Conservation (phyloP, 2,888 invertebrate species). For the Cylindroiulus punctatus region DNA sequence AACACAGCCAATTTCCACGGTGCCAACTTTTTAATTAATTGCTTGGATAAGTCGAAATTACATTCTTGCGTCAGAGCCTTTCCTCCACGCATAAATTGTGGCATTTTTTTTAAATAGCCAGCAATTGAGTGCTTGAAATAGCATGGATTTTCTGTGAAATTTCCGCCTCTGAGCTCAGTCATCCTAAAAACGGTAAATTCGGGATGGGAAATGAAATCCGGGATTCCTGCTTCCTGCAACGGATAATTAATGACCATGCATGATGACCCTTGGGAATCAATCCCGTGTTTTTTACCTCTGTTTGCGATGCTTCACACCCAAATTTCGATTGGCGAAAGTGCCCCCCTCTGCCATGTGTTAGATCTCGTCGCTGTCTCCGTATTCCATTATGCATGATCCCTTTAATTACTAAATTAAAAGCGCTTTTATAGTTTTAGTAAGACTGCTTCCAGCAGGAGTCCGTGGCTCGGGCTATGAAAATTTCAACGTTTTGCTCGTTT, state of each 20-base stretch:
- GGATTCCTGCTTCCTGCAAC: background rate
- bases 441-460: constrained; percentile 20
- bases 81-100: no score
- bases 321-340: constrained; percentile 27
- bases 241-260: background rate
- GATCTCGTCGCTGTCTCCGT: constrained; percentile 5
- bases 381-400: constrained; percentile 24
- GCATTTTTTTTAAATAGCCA: no score
- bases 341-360: background rate
- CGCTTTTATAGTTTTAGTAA: constrained; percentile 34
- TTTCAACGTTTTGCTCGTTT: constrained; percentile 22
- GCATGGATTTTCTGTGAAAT: background rate
- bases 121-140: background rate
- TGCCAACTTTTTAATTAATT: no score
- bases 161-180: background rate
- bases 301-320: background rate
- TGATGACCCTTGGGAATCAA: background rate
- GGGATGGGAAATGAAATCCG: background rate
- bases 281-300: background rate
- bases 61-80: no score
- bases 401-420: constrained; percentile 34
- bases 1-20: no score
- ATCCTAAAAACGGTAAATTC: background rate
- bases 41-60: no score
- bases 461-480: constrained; percentile 7